Conservation (phyloP, 1,140 invertebrate species). For the Brachionus paranguensis region DNA sequence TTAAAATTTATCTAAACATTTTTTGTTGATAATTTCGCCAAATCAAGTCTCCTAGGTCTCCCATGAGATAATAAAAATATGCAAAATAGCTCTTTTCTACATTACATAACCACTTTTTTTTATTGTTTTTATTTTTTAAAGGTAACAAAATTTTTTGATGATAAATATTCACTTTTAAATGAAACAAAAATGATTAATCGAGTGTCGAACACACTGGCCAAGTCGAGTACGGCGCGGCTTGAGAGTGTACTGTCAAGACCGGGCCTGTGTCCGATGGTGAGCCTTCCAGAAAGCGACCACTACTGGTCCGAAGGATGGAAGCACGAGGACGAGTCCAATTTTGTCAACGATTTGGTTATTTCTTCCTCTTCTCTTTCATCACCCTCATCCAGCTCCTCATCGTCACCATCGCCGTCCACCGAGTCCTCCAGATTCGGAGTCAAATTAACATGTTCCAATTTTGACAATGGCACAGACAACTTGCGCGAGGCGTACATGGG, state of each 20-base stretch:
- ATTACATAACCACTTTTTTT: slow-evolving; percentile 1
- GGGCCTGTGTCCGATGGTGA: background rate
- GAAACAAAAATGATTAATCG: slow-evolving; percentile 9
- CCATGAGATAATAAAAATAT: slow-evolving; percentile 33
- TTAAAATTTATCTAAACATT: slow-evolving; percentile 23
- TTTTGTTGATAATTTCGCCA: background rate
- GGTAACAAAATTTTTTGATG: slow-evolving; percentile 39
- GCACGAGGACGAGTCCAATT: background rate
- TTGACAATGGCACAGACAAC: background rate
- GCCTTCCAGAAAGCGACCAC: slow-evolving; percentile 1
- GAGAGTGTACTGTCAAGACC: background rate
- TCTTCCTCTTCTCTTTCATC: slow-evolving; percentile 28
- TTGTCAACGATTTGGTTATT: background rate
- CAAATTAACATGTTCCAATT: slow-evolving; percentile 2
- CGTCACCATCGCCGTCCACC: slow-evolving; percentile 5
- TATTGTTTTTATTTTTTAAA: slow-evolving; percentile 13
- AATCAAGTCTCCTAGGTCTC: background rate
- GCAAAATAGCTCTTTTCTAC: slow-evolving; percentile 5
- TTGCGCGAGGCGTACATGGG: background rate
- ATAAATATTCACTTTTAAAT: slow-evolving; percentile 34
- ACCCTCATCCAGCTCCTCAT: slow-evolving; percentile 7
- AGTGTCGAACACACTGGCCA: background rate
- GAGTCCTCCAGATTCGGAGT: background rate
- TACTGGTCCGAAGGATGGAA: slow-evolving; percentile 36
- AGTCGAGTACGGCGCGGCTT: background rate